Conservation (phyloP, 1,140 invertebrate genomes). For the Pachypeltis micranthus region DNA sequence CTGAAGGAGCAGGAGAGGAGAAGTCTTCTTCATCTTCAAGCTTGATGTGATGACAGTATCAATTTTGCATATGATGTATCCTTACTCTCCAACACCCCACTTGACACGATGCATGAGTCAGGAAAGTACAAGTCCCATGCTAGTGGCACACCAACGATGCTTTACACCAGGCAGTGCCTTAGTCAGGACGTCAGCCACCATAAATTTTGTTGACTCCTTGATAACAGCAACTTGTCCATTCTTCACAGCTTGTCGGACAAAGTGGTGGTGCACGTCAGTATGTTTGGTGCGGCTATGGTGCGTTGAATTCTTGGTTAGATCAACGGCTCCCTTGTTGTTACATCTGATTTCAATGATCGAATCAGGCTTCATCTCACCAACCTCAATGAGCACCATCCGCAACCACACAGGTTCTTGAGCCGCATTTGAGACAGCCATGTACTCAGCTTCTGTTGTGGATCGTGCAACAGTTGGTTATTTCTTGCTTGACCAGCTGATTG, state of each 20-base stretch:
- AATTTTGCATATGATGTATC: too few species aligned
- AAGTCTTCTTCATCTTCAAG: too few species aligned
- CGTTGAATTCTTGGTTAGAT: constrained; percentile 27
- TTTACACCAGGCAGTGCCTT: constrained; percentile 11
- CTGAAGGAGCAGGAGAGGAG: too few species aligned
- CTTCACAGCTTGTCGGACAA: constrained; percentile 24
- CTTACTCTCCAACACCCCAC: background rate
- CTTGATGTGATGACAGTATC: too few species aligned
- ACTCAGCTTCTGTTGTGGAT: constrained; percentile 30
- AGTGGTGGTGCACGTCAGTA: constrained; percentile 32
- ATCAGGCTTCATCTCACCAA: background rate
- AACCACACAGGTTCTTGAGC: constrained; percentile 24
- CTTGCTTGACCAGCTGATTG: constrained; percentile 26
- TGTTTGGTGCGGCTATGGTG: constrained; percentile 31
- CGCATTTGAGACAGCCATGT: constrained; percentile 28
- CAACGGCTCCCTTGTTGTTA: constrained; percentile 30
- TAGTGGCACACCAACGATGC: background rate
- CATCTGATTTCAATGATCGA: constrained; percentile 18
- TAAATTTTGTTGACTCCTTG: constrained; percentile 6
- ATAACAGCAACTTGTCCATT: background rate
- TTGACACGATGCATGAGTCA: background rate
- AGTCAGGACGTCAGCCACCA: constrained; percentile 10
- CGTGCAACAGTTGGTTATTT: constrained; percentile 28
- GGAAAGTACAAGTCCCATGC: background rate
- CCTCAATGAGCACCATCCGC: constrained; percentile 17